phyloP scores from a whole-genome alignment of 2,113 vertebrate species.

The Chloebia gouldiae region DNA sequence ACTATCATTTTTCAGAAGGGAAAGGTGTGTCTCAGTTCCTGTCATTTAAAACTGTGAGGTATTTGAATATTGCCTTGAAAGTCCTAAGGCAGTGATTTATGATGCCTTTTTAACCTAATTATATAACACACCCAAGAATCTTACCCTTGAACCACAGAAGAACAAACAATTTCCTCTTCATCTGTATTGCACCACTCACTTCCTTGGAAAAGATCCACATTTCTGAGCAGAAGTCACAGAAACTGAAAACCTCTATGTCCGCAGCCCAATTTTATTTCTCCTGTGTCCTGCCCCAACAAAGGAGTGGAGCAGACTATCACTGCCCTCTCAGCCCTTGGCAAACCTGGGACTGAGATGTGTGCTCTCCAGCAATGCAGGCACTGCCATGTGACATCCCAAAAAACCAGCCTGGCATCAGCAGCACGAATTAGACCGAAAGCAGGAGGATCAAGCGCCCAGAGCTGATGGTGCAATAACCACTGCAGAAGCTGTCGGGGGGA shows the following conservation, averaged over 20 bases:
- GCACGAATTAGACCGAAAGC: background rate
- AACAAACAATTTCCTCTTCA: background rate
- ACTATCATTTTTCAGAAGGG: background rate
- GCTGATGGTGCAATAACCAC: background rate
- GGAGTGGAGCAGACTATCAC: background rate
- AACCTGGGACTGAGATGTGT: fast-evolving
- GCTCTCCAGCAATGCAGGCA: background rate
- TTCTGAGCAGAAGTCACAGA: background rate
- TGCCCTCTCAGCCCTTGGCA: background rate
- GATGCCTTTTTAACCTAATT: background rate
- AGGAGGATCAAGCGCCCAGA: background rate
- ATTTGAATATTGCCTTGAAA: background rate
- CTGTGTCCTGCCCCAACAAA: fast-evolving
- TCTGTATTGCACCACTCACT: background rate
- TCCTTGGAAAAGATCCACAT: background rate
- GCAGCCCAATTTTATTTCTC: background rate
- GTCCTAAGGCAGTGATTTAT: background rate
- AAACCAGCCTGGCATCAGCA: background rate
- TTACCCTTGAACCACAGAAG: background rate
- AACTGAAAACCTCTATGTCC: background rate
- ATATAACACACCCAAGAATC: background rate
- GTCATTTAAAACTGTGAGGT: background rate
- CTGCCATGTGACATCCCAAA: fast-evolving
- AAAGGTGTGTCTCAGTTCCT: background rate
- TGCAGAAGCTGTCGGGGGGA: background rate